Base-by-base conservation (phyloP, 2,888 invertebrate species). In the Hemithea aestivaria region DNA sequence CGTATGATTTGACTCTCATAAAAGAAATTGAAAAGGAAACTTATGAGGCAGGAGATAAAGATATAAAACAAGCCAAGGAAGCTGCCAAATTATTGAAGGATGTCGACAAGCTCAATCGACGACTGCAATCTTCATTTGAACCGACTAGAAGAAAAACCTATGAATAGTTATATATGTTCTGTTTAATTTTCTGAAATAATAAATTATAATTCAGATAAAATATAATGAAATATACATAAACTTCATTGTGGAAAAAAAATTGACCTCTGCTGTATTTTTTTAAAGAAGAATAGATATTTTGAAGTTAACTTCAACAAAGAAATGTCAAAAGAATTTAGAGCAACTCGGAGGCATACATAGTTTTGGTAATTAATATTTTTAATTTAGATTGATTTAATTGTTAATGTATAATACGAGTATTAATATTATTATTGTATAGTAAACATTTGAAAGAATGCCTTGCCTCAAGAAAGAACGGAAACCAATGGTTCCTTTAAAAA, bases 401-500 rank as follows among this genome's bases (percentile, higher is more conserved):
- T 28, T 25, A 33, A 21, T 22, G 24, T 29, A 39, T 3, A 29
- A 29, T 33, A 29, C 32, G 29, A 22, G 8, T 2, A 33, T 40
- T 40, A n/a, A 16, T 2, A 2, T 41, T 35, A 10, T 29, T 29
- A 30, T 29, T 31, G 34, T 39, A 48, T 41, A 35, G 28, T 20
- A 25, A 33, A 23, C 43, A 28, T 12, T 44, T 22, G 31, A 7
- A 38, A 39, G 20, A 40, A 76, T 76, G 77, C 64, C 76, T 43
- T 82, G 80, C 46, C 50, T 75, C 27, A 47, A 74, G 29, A 73
- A 78, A 52, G 61, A 79, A 52, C 71, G 63, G 3, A 83, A 83
- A 37, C 80, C 85, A 7, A 74, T 87, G 64, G 69, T 81, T 23
- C 85, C 87, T 2, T 24, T 77, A 38, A 87, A 87, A 62, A 81